Conservation (phyloP, 2,113 vertebrate genomes). For the Cettia cetti region DNA sequence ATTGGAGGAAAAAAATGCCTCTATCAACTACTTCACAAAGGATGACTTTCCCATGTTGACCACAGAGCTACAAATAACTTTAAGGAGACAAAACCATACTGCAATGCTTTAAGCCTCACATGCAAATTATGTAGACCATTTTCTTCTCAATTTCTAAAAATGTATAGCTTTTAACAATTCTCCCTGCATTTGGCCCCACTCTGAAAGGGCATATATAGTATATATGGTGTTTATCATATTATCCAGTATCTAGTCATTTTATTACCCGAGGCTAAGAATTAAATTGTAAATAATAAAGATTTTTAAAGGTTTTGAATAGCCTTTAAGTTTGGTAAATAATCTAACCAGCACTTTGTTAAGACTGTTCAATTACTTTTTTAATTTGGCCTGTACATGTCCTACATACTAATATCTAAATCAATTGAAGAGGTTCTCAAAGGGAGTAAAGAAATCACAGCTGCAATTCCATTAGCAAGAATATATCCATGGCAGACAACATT, state of each 20-base stretch:
- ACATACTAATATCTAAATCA: neutral
- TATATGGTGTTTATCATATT: neutral
- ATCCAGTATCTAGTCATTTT: neutral
- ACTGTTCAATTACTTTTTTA: neutral
- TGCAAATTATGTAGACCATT: neutral
- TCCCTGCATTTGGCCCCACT: neutral
- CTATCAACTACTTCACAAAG: neutral
- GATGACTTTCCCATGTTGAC: neutral
- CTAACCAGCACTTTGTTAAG: neutral
- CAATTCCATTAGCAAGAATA: neutral
- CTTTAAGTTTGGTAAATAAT: neutral
- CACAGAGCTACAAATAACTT: neutral
- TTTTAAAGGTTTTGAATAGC: constrained; percentile 7
- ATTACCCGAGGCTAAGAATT: neutral
- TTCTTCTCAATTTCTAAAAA: neutral
- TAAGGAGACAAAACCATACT: neutral
- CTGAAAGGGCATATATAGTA: neutral
- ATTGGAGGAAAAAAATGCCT: neutral
- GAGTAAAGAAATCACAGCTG: neutral
- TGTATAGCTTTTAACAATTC: neutral
- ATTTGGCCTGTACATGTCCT: neutral
- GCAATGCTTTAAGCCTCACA: neutral
- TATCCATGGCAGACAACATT: neutral
- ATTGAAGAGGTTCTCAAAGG: neutral
- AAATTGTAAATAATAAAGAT: neutral